phyloP scores from a whole-genome alignment of 2,797 vertebrate species.

The Euphonia xanthogaster region DNA sequence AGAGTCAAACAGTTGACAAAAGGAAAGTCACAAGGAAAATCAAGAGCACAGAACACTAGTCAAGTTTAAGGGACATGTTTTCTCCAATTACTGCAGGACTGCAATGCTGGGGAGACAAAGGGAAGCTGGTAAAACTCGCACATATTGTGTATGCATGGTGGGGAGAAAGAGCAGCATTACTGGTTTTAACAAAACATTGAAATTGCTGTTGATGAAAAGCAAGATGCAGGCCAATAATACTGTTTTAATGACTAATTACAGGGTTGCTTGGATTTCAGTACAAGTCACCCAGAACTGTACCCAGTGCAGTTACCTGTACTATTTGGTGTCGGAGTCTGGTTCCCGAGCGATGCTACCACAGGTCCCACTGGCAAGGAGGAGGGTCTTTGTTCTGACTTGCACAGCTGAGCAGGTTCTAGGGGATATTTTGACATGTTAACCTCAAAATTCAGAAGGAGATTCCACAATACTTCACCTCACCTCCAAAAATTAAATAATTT shows the following conservation, averaged over 20 bases:
- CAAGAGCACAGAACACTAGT: not conserved
- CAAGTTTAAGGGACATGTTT: not conserved
- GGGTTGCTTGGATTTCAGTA: not conserved
- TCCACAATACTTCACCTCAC: not conserved
- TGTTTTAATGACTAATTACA: not conserved
- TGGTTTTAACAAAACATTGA: not conserved
- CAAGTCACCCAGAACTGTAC: constrained; percentile 47
- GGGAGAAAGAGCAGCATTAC: not conserved
- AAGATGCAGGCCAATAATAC: not conserved
- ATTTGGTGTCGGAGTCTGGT: constrained; percentile 96
- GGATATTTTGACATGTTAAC: constrained; percentile 33
- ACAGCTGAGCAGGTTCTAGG: constrained; percentile 90
- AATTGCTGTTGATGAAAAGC: not conserved
- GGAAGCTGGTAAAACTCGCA: not conserved
- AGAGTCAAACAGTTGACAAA: not conserved
- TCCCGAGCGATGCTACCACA: constrained; percentile 90
- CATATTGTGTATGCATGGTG: rapidly evolving
- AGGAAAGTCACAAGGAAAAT: not conserved
- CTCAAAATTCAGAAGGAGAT: not conserved
- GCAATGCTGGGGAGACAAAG: not conserved
- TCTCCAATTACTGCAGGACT: not conserved
- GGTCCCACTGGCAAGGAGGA: constrained; percentile 94
- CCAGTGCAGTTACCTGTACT: constrained; percentile 84
- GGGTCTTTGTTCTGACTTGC: constrained; percentile 95
- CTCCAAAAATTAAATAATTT: not conserved